phyloP scores from a whole-genome alignment of 64 coral and sea anemone genomes.

The Porites lutea region DNA sequence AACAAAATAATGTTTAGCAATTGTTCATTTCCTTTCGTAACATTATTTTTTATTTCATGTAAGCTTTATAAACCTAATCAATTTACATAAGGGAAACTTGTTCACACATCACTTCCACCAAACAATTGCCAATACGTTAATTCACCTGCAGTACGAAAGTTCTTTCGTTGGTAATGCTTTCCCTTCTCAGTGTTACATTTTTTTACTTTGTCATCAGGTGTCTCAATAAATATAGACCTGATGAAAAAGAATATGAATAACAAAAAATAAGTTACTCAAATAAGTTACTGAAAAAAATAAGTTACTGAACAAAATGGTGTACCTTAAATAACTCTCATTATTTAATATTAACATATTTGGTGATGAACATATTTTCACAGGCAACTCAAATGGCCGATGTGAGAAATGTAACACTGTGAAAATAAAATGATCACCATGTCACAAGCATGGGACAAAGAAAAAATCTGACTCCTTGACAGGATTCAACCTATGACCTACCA shows the following conservation, averaged over 20 bases:
- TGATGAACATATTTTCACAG: not conserved
- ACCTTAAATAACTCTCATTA: not conserved
- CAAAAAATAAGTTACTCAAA: conserved; percentile 21
- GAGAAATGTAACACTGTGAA: not conserved
- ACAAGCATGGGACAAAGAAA: no score
- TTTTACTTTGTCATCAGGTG: conserved; percentile 35
- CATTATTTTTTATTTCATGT: conserved; percentile 1
- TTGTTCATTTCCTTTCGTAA: not conserved
- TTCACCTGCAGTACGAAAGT: conserved; percentile 10
- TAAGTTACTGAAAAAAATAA: no score
- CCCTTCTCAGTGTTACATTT: conserved; percentile 33
- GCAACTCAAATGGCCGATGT: not conserved
- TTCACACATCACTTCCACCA: not conserved
- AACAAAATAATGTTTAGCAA: not conserved
- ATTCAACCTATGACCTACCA: conserved; percentile 8
- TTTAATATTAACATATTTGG: conserved; percentile 27
- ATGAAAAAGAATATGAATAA: not conserved
- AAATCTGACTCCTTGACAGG: no score
- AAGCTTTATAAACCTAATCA: conserved; percentile 7
- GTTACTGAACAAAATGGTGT: not conserved
- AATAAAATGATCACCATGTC: not conserved
- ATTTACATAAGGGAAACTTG: not conserved
- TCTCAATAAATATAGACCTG: conserved; percentile 6
- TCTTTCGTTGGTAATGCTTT: conserved; percentile 32
- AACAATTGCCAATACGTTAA: conserved; percentile 9